These are phyloP conservation scores for Tinea pellionella DNA, from an alignment of 2,888 invertebrate species.

Conservation along the genomic window DNA sequence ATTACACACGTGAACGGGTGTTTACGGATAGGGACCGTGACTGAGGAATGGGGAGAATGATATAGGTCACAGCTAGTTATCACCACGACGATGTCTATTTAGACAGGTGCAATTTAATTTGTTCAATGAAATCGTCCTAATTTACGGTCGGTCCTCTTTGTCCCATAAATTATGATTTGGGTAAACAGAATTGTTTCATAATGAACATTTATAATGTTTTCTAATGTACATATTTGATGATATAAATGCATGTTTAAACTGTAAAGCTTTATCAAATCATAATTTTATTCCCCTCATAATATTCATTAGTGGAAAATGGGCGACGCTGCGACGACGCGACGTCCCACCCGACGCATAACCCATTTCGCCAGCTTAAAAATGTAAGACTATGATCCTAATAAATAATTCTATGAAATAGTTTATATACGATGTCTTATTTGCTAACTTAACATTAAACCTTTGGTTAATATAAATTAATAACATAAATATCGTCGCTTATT, in stretches of 20 bases:
- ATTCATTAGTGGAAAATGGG: neutral
- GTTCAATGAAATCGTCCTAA: neutral
- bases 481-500: neutral
- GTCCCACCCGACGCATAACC: neutral
- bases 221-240: too few relatives aligned
- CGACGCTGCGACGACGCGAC: too few relatives aligned
- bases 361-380: slow-evolving; percentile 1
- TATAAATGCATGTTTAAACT: too few relatives aligned
- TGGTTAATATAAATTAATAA: neutral
- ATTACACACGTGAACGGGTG: slow-evolving; percentile 12
- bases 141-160: neutral
- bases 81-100: slow-evolving; percentile 4
- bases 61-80: slow-evolving; percentile 7
- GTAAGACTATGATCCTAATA: neutral
- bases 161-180: neutral
- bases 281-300: neutral
- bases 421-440: slow-evolving; percentile 14
- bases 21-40: slow-evolving; percentile 6
- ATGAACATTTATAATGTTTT: too few relatives aligned
- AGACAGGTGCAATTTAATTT: slow-evolving; percentile 9
- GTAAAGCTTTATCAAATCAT: neutral
- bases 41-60: neutral
- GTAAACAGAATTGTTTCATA: too few relatives aligned
- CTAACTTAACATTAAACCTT: slow-evolving; percentile 3
- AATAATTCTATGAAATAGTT: slow-evolving; percentile 13